Conservation (phyloP, 2,888 invertebrate species). For the Hirudinaria manillensis region DNA sequence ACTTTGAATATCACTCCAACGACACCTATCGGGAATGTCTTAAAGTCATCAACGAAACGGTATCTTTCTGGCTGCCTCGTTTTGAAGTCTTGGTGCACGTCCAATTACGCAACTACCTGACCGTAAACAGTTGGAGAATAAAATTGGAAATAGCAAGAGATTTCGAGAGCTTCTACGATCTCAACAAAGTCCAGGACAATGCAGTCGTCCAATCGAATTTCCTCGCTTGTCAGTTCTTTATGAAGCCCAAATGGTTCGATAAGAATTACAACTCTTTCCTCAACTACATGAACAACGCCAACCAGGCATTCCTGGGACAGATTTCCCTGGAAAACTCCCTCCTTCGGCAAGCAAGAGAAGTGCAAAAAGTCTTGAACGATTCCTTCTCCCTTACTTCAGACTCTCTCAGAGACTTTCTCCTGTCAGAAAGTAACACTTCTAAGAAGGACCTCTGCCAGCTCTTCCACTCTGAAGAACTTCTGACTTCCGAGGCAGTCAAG, state of each 20-base stretch:
- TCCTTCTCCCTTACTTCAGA: background rate
- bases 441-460: constrained; percentile 26
- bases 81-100: constrained; percentile 15
- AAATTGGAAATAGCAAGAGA: constrained; percentile 19
- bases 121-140: background rate
- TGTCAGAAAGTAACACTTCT: constrained; percentile 14
- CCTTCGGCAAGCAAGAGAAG: background rate
- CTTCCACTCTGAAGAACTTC: background rate
- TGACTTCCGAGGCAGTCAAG: background rate
- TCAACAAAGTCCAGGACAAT: background rate
- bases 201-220: background rate
- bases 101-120: constrained; percentile 15
- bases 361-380: background rate
- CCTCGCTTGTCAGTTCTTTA: constrained; percentile 27
- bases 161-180: constrained; percentile 23
- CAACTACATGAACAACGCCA: constrained; percentile 9
- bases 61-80: constrained; percentile 18
- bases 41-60: background rate
- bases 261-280: constrained; percentile 15
- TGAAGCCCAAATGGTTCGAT: constrained; percentile 11
- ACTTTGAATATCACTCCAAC: background rate
- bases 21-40: constrained; percentile 13
- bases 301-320: background rate
- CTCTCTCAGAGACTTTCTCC: constrained; percentile 23
- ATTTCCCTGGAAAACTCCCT: constrained; percentile 16